phyloP scores from a whole-genome alignment of 2,888 invertebrate species.

The Pachydiplax longipennis region DNA sequence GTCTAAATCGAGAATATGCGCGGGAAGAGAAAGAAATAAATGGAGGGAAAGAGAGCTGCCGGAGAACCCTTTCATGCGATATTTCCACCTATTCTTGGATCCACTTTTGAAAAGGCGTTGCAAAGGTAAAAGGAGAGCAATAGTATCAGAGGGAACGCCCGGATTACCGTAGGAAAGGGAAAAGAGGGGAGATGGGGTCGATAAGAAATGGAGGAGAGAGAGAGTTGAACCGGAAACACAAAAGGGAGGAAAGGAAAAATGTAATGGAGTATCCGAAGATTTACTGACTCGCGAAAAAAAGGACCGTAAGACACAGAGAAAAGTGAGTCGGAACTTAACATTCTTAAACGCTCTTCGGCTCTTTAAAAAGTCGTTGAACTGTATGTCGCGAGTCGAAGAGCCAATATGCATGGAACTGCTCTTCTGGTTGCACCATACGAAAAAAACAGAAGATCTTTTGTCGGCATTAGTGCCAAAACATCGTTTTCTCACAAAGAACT shows the following conservation, averaged over 20 bases:
- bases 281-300: not conserved
- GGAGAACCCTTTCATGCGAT: not conserved
- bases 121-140: not conserved
- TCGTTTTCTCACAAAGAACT: too few relatives aligned
- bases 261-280: not conserved
- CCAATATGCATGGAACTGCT: not conserved
- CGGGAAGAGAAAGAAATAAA: not conserved
- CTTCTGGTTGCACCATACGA: not conserved
- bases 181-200: not conserved
- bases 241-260: not conserved
- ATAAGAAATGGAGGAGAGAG: not conserved
- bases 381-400: not conserved
- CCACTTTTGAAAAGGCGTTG: not conserved
- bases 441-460: too few relatives aligned
- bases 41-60: not conserved
- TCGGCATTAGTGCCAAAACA: too few relatives aligned
- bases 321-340: not conserved
- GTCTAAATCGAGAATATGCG: not conserved
- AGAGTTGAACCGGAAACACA: not conserved
- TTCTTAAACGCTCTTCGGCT: not conserved
- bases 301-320: not conserved
- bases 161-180: not conserved
- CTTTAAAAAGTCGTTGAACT: not conserved
- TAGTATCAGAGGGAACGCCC: not conserved
- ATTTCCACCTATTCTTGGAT: not conserved